Conservation (phyloP, 1,140 invertebrate species). For the Neodiprion pinetum region DNA sequence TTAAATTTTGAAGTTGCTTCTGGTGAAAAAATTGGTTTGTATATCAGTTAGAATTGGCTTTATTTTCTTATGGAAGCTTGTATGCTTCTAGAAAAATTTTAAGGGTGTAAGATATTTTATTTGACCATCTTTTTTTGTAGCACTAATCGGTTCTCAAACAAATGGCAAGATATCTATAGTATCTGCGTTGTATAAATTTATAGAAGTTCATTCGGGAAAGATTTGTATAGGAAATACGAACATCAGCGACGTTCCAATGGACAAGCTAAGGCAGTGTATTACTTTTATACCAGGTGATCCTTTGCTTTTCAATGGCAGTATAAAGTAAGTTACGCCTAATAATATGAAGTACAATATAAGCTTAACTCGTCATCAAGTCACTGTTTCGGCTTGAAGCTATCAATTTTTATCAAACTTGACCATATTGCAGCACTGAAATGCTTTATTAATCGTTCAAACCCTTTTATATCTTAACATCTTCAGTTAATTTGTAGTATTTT, state of each 20-base stretch:
- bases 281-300: conserved; percentile 34
- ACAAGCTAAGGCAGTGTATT: conserved; percentile 31
- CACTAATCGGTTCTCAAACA: conserved; percentile 16
- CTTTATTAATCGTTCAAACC: too few species aligned
- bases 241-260: conserved; percentile 28
- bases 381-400: too few species aligned
- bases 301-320: conserved; percentile 34
- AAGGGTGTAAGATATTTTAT: conserved; percentile 13
- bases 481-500: too few species aligned
- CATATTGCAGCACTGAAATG: too few species aligned
- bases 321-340: conserved; percentile 16
- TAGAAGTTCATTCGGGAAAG: conserved; percentile 35
- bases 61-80: background rate
- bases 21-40: conserved; percentile 32
- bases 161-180: conserved; percentile 28
- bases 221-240: conserved; percentile 33
- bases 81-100: too few species aligned
- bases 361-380: too few species aligned
- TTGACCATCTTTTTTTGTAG: conserved; percentile 16
- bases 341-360: too few species aligned
- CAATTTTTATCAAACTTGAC: too few species aligned
- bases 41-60: background rate
- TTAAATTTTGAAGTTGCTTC: conserved; percentile 31
- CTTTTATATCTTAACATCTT: too few species aligned
- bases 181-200: conserved; percentile 34